These are phyloP conservation scores for Cylindroiulus punctatus DNA, from an alignment of 2,888 invertebrate genomes.

Conservation along the genomic window DNA sequence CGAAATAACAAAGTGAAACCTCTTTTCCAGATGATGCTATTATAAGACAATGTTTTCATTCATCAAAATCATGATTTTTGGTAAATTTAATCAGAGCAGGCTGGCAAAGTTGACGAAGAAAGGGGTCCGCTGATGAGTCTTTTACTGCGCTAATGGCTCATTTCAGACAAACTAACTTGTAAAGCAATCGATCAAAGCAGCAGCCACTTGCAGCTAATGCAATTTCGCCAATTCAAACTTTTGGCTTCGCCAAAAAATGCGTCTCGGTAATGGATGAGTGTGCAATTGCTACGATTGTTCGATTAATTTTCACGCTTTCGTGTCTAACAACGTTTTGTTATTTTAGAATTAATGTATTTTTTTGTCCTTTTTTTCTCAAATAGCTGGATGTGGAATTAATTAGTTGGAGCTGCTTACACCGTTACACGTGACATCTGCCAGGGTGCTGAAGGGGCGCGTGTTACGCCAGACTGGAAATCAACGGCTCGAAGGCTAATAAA, in stretches of 20 bases:
- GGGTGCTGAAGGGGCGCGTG: neutral
- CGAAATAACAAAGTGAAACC: slow-evolving; percentile 19
- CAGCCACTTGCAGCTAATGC: slow-evolving; percentile 39
- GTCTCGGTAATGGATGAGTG: neutral
- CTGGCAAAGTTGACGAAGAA: neutral
- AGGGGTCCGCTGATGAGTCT: slow-evolving; percentile 10
- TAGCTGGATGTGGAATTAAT: slow-evolving; percentile 22
- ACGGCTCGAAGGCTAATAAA: neutral
- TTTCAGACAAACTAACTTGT: slow-evolving; percentile 44
- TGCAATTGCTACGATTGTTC: slow-evolving; percentile 45
- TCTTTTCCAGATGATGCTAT: slow-evolving; percentile 26
- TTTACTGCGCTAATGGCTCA: slow-evolving; percentile 45
- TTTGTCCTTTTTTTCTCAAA: neutral
- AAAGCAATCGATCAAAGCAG: slow-evolving; percentile 46
- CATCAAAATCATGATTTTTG: slow-evolving; percentile 40
- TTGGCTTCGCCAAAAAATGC: slow-evolving; percentile 8
- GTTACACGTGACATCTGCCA: slow-evolving; percentile 26
- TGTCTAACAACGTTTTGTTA: slow-evolving; percentile 45
- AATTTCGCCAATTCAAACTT: neutral
- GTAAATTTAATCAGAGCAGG: neutral
- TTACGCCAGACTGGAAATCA: slow-evolving; percentile 1
- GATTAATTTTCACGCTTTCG: slow-evolving; percentile 36
- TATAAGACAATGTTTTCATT: slow-evolving; percentile 40
- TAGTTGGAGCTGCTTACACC: neutral
- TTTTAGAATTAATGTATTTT: slow-evolving; percentile 39